phyloP scores from a whole-genome alignment of 1,140 invertebrate species.

The Pseudomyrmex dendroicus region DNA sequence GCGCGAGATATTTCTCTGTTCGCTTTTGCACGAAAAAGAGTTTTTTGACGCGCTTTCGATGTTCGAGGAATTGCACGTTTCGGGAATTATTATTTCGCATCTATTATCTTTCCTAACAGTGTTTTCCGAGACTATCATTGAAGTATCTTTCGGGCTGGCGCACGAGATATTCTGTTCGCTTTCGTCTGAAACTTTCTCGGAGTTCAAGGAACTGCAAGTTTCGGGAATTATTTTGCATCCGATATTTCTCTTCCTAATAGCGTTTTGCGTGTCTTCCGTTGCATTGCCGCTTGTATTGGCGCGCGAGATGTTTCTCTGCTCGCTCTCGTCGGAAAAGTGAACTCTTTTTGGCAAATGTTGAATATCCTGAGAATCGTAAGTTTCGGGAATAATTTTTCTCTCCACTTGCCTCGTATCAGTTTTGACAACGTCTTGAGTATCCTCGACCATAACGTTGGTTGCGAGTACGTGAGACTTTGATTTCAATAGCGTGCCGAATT shows the following conservation, averaged over 20 bases:
- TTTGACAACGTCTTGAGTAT: slow-evolving; percentile 18
- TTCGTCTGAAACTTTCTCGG: background rate
- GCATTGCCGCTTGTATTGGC: background rate
- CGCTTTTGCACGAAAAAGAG: background rate
- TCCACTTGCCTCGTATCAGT: background rate
- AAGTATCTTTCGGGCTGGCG: background rate
- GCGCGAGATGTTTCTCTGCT: background rate
- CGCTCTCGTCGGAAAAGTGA: background rate
- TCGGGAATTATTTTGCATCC: slow-evolving; percentile 15
- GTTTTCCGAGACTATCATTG: background rate
- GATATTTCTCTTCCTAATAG: background rate
- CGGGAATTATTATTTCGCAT: slow-evolving; percentile 19
- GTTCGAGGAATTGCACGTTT: background rate
- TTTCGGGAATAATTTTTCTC: slow-evolving; percentile 30
- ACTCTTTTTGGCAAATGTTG: background rate
- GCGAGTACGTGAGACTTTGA: background rate
- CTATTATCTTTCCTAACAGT: background rate
- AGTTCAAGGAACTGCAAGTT: background rate
- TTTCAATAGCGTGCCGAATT: slow-evolving; percentile 70
- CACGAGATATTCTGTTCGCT: background rate
- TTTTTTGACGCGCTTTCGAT: background rate
- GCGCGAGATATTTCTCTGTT: background rate
- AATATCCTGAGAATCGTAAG: background rate
- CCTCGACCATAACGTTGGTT: background rate
- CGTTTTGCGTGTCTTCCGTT: background rate